Evolutionary conservation across 2,888 invertebrate genomes (phyloP), one percentile per base, ranked within the genome.

Genomic region (Polyploca ridens): DNA sequence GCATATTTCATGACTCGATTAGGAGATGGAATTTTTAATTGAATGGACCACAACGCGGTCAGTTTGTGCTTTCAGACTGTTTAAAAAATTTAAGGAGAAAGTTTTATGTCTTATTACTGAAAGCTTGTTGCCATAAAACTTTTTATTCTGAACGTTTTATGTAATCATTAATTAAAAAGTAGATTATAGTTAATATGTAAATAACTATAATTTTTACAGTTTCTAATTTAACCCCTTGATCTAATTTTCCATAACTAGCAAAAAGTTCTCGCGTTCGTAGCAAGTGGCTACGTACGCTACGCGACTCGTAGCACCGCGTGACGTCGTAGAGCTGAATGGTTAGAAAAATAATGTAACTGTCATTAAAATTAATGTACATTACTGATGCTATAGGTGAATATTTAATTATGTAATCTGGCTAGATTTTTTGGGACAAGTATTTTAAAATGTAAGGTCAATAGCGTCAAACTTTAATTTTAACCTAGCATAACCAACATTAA

Each of bases 1-100:
- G 93, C 93, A 93, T 94, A 93, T 93, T 94, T 94, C 90, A 94
- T 93, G 92, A 93, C 94, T 94, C 93, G 93, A 93, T 94, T 93
- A 93, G 90, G 87, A 91, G 93, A 94, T 93, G 91, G 93, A 93
- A 94, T 93, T 94, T 93, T 94, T 94, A 93, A 94, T 93, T 93
- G 90, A 88, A 91, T 87, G 91, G 91, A 91, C 92, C 82, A 74
- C 76, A 84, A 82, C 84, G 84, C 89, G 93, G 93, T 93, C 93
- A 93, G 87, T 89, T 72, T 76, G 69, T 71, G 76, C 78, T 78
- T 78, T 77, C 68, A 75, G 69, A 69, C 66, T 62, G 66, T 68
- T 72, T 73, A 76, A 69, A 74, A 74, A 77, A 75, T 77, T 73
- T 73, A 75, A 74, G 67, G 69, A 65, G 64, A 54, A 54, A 10